Evolutionary conservation across 2,888 invertebrate genomes (phyloP), one percentile per base, ranked within the genome.

Genomic region (Thymelicus lineola): DNA sequence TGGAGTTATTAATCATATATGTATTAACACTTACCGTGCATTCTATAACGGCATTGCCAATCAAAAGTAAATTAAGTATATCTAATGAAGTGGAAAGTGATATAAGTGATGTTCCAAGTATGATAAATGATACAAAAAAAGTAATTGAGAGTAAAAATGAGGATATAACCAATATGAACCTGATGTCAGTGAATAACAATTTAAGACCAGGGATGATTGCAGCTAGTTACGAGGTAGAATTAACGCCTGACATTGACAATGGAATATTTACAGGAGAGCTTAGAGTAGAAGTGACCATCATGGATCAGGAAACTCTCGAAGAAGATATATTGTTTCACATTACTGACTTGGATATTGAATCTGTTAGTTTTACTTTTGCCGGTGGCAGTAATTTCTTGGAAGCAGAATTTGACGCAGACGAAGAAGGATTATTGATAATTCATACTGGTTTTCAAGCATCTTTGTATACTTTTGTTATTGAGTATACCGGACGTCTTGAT

Each of bases 171-270:
- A 42, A 42, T 20, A 28, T 14, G 14, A 20, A 55, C 14, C 4
- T 55, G 9, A 35, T 35, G 12, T 55, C 48, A 48, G 1, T 71
- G 4, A 76, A 79, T 57, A 83, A 82, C 57, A 74, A 79, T 60
- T 70, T 88, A 38, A 80, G 88, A 71, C 86, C 87, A 7, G 90
- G 86, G 6, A 84, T 89, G 81, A 12, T 42, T 0, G 77, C 85
- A 0, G 75, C 66, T 2, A 78, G 73, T 20, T 88, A 89, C 55
- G n/a, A 28, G 0, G 71, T 90, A 7, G 78, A 80, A 73, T 69
- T 90, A 5, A 74, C 78, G 7, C 79, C 84, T 1, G 69, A 87
- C 70, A 57, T 76, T 3, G 68, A 72, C 4, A 74, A 48, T 55
- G 79, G 77, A 0, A 78, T 76, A 0, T 90, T 90, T 71, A 71